Base-by-base conservation (phyloP, 1,140 invertebrate genomes). In the Bombus ignitus region DNA sequence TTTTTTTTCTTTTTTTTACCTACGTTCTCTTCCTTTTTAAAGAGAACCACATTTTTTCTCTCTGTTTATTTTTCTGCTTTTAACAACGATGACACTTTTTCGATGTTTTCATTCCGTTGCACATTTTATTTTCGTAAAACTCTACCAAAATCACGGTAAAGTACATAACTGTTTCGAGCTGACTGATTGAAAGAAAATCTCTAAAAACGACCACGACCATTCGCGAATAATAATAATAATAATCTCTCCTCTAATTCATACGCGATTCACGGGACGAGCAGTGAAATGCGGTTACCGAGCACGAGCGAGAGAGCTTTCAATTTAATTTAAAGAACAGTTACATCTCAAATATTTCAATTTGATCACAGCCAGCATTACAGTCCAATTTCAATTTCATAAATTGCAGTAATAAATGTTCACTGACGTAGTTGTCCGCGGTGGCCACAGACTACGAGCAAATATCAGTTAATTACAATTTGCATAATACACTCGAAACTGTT, bases 391-490 rank as follows among this genome's bases (percentile, higher is more conserved):
- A 79, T 84, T 84, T 84, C 82, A 78, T 84, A 78, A 78, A 84
- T 71, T 70, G 22, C 74, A 22, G 42, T 57, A 70, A 78, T 78
- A 71, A 78, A 83, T 57, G 74, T 68, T 59, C 65, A 18, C 18
- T 15, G 66, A 70, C n/a, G 42, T 37, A 3, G 71, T 25, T 44
- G 35, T 32, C 42, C 57, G 22, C 12, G 32, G 18, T 13, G 8
- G 13, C 32, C n/a, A 22, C 13, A 3, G 35, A 8, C 81, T 47
- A 28, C 73, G 8, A 25, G 73, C 81, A 77, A 83, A 83, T 83
- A 83, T 77, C 81, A 83, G 73, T 83, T 83, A 83, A 78, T 84
- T 84, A 84, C 82, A 78, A 78, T 84, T 84, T 84, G 73, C 82
- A 78, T 84, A 84, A 84, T 84, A 68, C 75, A 78, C 82, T 78